A percentile compares a stretch with the other conserved stretches of the same genome.
Evolutionary conservation across 1,140 invertebrate genomes (phyloP).

Genomic region (Lepidurus arcticus): DNA sequence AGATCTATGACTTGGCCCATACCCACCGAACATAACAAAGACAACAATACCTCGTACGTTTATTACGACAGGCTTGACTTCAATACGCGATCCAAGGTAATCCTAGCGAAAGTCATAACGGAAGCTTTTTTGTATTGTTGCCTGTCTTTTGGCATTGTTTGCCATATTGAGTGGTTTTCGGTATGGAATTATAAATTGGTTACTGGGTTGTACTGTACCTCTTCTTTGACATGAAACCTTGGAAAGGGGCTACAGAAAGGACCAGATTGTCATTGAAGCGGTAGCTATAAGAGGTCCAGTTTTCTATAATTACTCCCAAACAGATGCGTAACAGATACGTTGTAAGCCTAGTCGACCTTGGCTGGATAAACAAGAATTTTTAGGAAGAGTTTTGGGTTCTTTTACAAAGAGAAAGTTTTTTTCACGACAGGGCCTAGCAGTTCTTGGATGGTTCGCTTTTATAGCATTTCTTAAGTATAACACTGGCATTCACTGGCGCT

Average conservation of each 20-base stretch:
- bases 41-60: no score
- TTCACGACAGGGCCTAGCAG: no score
- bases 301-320: not conserved
- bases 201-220: no score
- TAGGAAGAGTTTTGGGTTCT: not conserved
- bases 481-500: not conserved
- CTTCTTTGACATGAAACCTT: not conserved
- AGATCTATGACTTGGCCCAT: no score
- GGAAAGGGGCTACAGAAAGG: not conserved
- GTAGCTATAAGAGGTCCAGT: not conserved
- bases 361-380: not conserved
- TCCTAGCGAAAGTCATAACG: no score
- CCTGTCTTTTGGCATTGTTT: no score
- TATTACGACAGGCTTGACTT: no score
- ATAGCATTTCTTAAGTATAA: not conserved
- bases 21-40: no score
- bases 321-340: not conserved
- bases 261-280: not conserved
- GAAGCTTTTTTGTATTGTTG: no score
- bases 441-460: not conserved
- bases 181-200: no score
- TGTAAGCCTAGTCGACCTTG: slow-evolving; percentile 1
- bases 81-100: no score
- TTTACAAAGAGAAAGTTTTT: not conserved
- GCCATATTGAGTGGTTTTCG: no score